Conservation (phyloP, 2,797 vertebrate genomes). For the Sarcoramphus papa region DNA sequence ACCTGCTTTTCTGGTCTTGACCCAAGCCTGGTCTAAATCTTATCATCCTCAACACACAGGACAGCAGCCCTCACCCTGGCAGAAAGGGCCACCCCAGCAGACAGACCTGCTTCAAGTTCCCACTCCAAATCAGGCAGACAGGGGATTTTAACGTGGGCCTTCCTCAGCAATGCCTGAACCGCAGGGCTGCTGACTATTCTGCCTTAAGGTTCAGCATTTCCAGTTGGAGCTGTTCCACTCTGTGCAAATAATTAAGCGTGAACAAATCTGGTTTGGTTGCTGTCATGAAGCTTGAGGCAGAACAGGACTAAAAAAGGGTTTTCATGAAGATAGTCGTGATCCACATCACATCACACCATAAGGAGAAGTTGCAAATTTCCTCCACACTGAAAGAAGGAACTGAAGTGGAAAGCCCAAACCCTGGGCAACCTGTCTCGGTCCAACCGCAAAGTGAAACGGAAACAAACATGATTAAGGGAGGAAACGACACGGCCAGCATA, state of each 20-base stretch:
- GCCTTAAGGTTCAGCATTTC: background rate
- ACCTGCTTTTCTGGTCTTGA: background rate
- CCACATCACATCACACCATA: background rate
- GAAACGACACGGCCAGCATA: background rate
- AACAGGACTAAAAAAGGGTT: background rate
- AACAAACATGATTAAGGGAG: background rate
- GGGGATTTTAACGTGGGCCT: background rate
- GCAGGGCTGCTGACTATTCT: background rate
- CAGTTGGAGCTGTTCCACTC: background rate
- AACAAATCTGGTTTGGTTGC: background rate
- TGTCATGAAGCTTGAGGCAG: background rate
- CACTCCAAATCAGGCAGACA: background rate
- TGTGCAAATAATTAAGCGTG: background rate
- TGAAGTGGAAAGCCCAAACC: background rate
- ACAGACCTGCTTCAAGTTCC: background rate
- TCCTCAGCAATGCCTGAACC: background rate
- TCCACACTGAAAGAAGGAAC: background rate
- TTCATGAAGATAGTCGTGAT: background rate
- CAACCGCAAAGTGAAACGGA: background rate
- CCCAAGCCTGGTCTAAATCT: background rate
- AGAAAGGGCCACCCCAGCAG: background rate
- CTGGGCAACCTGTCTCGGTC: background rate
- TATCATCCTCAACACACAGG: background rate
- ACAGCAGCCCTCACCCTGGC: background rate
- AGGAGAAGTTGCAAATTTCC: constrained; percentile 4